These are phyloP conservation scores for Scolopax bukidnonensis DNA, from an alignment of 2,797 vertebrate genomes.

Conservation along the genomic window DNA sequence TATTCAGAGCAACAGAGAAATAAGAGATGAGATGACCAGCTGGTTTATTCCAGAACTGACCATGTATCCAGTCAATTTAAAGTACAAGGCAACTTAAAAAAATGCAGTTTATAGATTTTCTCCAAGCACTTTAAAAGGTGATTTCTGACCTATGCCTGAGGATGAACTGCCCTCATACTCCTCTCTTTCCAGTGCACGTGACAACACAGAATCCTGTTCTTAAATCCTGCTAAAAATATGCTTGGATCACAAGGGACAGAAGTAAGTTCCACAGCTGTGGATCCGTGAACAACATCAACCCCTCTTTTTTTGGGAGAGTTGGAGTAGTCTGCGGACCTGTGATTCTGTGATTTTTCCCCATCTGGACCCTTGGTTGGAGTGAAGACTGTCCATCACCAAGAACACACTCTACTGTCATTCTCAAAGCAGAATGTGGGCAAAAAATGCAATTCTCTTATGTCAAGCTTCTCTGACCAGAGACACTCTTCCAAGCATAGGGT, in stretches of 20 bases:
- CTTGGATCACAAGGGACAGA: neutral
- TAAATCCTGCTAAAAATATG: constrained; percentile 43
- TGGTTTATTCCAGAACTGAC: neutral
- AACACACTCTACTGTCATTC: neutral
- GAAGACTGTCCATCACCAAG: neutral
- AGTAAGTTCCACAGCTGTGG: neutral
- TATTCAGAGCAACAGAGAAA: neutral
- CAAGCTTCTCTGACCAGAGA: neutral
- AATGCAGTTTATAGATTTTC: neutral
- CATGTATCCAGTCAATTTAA: neutral
- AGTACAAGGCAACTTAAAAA: neutral
- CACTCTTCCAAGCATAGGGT: neutral
- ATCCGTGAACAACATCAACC: neutral
- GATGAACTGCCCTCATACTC: neutral
- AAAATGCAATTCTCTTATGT: neutral
- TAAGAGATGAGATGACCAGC: neutral
- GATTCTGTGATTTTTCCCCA: neutral
- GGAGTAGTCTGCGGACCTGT: neutral
- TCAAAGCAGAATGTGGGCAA: neutral
- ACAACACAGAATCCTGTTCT: constrained; percentile 28
- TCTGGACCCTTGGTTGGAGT: neutral
- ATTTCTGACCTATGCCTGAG: neutral
- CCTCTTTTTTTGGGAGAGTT: neutral
- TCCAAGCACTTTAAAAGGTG: neutral
- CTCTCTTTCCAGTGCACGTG: neutral